Evolutionary conservation across 2,797 vertebrate species (phyloP), one percentile per base, ranked within the genome.

Genomic region (Sebastiscus tertius): DNA sequence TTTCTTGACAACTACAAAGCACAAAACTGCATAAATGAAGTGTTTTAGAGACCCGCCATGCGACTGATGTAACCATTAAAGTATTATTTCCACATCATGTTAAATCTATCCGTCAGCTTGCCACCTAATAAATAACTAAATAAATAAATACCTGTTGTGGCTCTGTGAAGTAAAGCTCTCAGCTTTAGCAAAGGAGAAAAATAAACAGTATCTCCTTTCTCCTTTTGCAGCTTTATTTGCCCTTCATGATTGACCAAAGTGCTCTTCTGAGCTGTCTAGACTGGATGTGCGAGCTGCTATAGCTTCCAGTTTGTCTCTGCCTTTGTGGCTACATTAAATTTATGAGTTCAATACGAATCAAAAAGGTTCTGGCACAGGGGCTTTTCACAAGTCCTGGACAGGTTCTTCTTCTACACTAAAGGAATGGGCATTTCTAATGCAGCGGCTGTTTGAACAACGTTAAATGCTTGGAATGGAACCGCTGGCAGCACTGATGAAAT

Each of bases 91-190:
- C 74, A 74, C 75, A 86, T 81, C n/a, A 52, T 75, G 74, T 75
- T 88, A 80, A 80, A 84, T 85, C 79, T 88, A 82, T 86, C 79
- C 36, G 18, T 89, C 58, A 80, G 70, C 18, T 70, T 63, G 29
- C 60, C 34, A 49, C 36, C 67, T 82, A 31, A 77, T 59, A 62
- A 65, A 78, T 65, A 66, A 86, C 88, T 87, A 87, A 89, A 90
- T 66, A 72, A 88, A 88, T 88, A 89, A 89, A 90, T 70, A 88
- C 77, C 83, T 80, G 71, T 64, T 80, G 81, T 80, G 75, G 27
- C 24, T 80, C 18, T 78, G 65, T 72, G 55, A 79, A 81, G 66
- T 64, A 74, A 27, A 64, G 33, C 67, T 77, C 59, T 62, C 27
- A 75, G 39, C 72, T 79, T 83, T 26, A 36, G 12, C 11, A 77